Evolutionary conservation across 2,113 vertebrate genomes (phyloP).

Genomic region (Falcunculus frontatus): DNA sequence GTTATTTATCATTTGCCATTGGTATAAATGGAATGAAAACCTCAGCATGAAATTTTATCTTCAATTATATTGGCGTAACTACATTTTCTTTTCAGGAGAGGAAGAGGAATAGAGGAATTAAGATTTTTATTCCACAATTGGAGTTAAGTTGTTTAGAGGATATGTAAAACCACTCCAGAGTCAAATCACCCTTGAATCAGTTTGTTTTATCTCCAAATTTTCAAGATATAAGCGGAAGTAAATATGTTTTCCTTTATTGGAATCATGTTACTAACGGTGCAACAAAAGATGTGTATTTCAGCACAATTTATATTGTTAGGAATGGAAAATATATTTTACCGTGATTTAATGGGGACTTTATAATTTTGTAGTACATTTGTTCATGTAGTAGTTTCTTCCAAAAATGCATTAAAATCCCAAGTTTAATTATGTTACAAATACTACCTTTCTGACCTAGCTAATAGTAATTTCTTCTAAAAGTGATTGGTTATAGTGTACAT

Average conservation of each 20-base stretch:
- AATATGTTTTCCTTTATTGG: background rate
- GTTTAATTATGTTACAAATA: background rate
- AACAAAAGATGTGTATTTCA: background rate
- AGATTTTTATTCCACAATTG: constrained; percentile 9
- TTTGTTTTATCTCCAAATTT: constrained; percentile 3
- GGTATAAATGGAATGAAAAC: background rate
- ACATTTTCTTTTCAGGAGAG: constrained; percentile 39
- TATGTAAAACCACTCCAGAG: constrained; percentile 25
- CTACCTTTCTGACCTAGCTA: background rate
- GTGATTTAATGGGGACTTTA: background rate
- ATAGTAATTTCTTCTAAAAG: background rate
- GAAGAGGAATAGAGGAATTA: constrained; percentile 22
- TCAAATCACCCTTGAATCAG: background rate
- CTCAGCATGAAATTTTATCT: constrained; percentile 25
- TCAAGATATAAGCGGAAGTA: background rate
- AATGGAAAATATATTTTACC: background rate
- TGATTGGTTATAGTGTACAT: background rate
- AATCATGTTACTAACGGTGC: background rate
- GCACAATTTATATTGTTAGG: background rate
- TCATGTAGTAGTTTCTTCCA: background rate
- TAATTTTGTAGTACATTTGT: background rate
- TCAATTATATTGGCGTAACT: constrained; percentile 11
- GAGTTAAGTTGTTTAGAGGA: constrained; percentile 34
- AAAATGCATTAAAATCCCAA: background rate
- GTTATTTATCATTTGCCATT: constrained; percentile 6